Evolutionary conservation across 92 coral and sea anemone species (phyloP).

Genomic region (Actinostola sp.): DNA sequence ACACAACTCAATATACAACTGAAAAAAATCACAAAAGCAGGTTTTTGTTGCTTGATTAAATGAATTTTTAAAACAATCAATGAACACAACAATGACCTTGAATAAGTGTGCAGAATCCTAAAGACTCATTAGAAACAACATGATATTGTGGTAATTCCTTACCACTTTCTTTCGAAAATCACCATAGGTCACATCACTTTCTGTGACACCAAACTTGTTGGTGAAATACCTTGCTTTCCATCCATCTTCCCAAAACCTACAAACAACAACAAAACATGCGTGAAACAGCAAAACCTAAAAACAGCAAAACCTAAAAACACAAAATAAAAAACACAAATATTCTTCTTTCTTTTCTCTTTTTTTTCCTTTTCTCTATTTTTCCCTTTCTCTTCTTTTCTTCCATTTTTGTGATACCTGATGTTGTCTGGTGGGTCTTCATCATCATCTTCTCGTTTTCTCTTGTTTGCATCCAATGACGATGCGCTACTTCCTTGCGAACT

Average conservation of each 20-base stretch:
- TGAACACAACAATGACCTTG: not conserved
- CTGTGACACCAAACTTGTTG: conserved; percentile 85
- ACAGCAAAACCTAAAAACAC: not conserved
- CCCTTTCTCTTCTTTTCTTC: not conserved
- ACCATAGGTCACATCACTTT: conserved; percentile 78
- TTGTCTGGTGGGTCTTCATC: conserved; percentile 94
- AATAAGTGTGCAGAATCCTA: too few relatives aligned
- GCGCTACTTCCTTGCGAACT: conserved; percentile 39
- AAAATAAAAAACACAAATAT: too few relatives aligned
- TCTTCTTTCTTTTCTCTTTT: not conserved
- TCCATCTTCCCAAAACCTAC: conserved; percentile 98
- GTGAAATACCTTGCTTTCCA: conserved; percentile 94
- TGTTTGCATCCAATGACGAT: conserved; percentile 33
- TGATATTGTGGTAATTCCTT: conserved; percentile 13
- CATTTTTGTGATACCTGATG: conserved; percentile 64
- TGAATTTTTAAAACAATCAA: too few relatives aligned
- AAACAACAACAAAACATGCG: conserved; percentile 1
- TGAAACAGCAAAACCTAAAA: not conserved
- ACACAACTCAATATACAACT: too few relatives aligned
- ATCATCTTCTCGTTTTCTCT: conserved; percentile 56
- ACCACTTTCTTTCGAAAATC: conserved; percentile 90
- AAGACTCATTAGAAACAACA: too few relatives aligned
- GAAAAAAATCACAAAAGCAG: not conserved
- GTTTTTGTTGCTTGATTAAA: too few relatives aligned
- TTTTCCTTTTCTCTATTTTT: not conserved